Conservation (phyloP, 1,140 invertebrate genomes). For the Lethrus apterus region DNA sequence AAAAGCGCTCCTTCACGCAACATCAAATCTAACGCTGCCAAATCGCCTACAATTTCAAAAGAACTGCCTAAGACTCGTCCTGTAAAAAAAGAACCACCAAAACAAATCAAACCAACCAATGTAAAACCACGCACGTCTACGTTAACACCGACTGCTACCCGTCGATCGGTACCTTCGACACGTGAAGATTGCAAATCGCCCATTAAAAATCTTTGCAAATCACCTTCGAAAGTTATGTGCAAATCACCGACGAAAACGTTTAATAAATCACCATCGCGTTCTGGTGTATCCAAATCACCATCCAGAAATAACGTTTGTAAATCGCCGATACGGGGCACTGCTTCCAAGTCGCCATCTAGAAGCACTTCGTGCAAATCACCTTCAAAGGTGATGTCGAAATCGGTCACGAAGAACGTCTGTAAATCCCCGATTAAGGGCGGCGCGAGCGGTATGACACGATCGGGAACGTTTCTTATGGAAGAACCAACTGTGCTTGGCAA, state of each 20-base stretch:
- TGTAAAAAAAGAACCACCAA: slow-evolving; percentile 13
- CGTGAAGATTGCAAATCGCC: slow-evolving; percentile 9
- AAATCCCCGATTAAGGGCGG: slow-evolving; percentile 3
- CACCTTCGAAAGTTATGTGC: slow-evolving; percentile 3
- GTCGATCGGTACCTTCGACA: not conserved
- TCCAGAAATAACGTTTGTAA: not conserved
- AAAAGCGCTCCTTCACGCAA: slow-evolving; percentile 28
- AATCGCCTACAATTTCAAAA: slow-evolving; percentile 7
- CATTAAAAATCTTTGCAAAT: slow-evolving; percentile 7
- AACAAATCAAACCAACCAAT: slow-evolving; percentile 11
- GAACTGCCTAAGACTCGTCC: not conserved
- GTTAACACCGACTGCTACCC: slow-evolving; percentile 5
- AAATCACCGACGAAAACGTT: slow-evolving; percentile 3
- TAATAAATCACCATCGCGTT: no score
- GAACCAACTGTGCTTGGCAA: slow-evolving; percentile 43
- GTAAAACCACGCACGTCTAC: slow-evolving; percentile 14
- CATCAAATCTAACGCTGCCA: slow-evolving; percentile 2
- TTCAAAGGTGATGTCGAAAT: slow-evolving; percentile 13
- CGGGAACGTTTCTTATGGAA: slow-evolving; percentile 66
- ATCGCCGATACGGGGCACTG: slow-evolving; percentile 6
- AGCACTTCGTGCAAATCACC: not conserved
- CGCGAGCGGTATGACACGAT: slow-evolving; percentile 44
- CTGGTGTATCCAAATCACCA: slow-evolving; percentile 2
- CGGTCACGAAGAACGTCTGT: slow-evolving; percentile 24
- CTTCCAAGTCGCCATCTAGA: slow-evolving; percentile 13